These are phyloP conservation scores for Nomada ruficornis DNA, from an alignment of 2,888 invertebrate species.

Conservation along the genomic window DNA sequence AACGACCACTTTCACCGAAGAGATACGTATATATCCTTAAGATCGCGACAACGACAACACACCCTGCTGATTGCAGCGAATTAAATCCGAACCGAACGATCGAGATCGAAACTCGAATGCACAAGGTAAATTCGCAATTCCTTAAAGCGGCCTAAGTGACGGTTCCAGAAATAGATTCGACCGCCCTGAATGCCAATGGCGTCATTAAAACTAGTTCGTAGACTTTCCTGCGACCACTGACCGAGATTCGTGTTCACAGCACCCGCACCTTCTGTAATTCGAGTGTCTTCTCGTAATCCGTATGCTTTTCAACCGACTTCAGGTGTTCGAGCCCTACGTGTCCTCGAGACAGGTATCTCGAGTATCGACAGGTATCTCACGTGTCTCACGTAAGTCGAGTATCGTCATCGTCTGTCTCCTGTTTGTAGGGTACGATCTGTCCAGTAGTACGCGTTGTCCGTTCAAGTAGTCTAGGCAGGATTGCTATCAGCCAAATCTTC, in stretches of 20 bases:
- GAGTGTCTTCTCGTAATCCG: slow-evolving; percentile 60
- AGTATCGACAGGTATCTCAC: slow-evolving; percentile 66
- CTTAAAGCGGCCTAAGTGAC: slow-evolving; percentile 22
- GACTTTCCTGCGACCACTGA: slow-evolving; percentile 62
- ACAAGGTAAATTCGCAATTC: slow-evolving; percentile 28
- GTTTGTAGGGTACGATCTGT: slow-evolving; percentile 32
- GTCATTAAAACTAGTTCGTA: slow-evolving; percentile 54
- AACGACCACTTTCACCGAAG: too few species aligned
- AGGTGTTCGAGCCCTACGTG: slow-evolving; percentile 28
- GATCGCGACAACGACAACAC: not conserved
- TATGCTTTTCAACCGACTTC: slow-evolving; percentile 51
- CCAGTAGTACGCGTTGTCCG: slow-evolving; percentile 23
- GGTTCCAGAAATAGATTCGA: slow-evolving; percentile 38
- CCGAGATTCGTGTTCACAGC: slow-evolving; percentile 57
- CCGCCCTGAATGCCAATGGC: slow-evolving; percentile 56
- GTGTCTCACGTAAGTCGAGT: slow-evolving; percentile 62
- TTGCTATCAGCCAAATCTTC: slow-evolving; percentile 1
- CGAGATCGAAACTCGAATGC: not conserved
- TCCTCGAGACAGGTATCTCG: slow-evolving; percentile 59
- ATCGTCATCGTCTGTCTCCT: slow-evolving; percentile 42
- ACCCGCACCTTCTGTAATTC: slow-evolving; percentile 51
- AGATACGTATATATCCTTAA: not conserved
- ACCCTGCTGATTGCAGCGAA: not conserved
- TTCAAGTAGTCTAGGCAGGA: slow-evolving; percentile 35
- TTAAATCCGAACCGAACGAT: not conserved